These are phyloP conservation scores for Diorhabda carinulata DNA, from an alignment of 1,140 invertebrate genomes.

Conservation along the genomic window DNA sequence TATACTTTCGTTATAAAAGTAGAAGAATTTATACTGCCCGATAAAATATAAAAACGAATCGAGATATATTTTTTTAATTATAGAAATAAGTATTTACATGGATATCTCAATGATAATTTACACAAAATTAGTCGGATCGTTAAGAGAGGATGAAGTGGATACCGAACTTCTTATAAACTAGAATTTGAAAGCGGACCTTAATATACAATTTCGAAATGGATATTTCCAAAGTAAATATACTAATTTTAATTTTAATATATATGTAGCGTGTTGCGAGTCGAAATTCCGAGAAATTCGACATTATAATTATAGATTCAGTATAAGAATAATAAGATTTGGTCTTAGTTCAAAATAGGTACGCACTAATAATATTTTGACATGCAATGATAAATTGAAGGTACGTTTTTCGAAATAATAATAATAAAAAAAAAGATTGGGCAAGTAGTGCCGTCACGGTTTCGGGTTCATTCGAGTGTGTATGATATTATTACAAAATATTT, in stretches of 20 bases:
- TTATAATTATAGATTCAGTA: slow-evolving; percentile 24
- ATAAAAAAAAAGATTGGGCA: slow-evolving; percentile 6
- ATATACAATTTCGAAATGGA: slow-evolving; percentile 6
- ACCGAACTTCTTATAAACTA: not conserved
- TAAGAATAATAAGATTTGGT: slow-evolving; percentile 21
- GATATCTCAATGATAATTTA: not conserved
- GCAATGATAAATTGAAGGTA: slow-evolving; percentile 22
- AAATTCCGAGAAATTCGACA: slow-evolving; percentile 17
- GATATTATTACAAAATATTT: not conserved
- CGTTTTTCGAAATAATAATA: not conserved
- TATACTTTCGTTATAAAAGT: too few species aligned
- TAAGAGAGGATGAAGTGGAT: not conserved
- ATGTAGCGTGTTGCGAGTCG: slow-evolving; percentile 14
- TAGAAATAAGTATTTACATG: too few species aligned
- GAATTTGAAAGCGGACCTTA: not conserved
- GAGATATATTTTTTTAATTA: too few species aligned
- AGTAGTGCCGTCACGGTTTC: not conserved
- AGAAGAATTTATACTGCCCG: too few species aligned
- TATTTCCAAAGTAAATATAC: slow-evolving; percentile 11
- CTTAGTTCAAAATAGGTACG: slow-evolving; percentile 17
- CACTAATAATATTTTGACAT: slow-evolving; percentile 21
- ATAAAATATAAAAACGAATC: too few species aligned
- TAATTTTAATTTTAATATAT: slow-evolving; percentile 18
- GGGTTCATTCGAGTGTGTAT: not conserved
- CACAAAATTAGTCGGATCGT: not conserved